phyloP scores from a whole-genome alignment of 2,113 vertebrate species.

The Microtus ochrogaster region DNA sequence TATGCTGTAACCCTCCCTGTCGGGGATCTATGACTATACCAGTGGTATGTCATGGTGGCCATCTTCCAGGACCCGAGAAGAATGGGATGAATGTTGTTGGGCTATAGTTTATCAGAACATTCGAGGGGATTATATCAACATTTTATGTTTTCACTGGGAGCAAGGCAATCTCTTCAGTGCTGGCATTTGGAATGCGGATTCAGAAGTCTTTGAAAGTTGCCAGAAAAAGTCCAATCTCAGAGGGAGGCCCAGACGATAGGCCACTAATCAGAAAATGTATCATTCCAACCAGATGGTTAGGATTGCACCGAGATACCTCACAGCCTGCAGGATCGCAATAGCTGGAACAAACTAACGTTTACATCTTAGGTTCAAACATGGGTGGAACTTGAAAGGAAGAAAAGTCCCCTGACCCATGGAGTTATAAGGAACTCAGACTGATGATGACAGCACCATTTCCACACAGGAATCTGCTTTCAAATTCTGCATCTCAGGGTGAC shows the following conservation, averaged over 20 bases:
- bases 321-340: not conserved
- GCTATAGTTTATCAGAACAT: not conserved
- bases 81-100: not conserved
- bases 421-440: not conserved
- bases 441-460: not conserved
- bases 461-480: not conserved
- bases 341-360: not conserved
- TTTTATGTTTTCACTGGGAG: constrained; percentile 5
- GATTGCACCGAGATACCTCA: not conserved
- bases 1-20: not conserved
- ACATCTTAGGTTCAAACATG: not conserved
- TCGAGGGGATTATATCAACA: not conserved
- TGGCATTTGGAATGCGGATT: constrained; percentile 28
- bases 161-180: not conserved
- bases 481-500: not conserved
- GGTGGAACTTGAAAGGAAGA: not conserved
- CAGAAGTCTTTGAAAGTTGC: constrained; percentile 16
- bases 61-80: not conserved
- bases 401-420: not conserved
- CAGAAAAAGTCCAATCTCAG: not conserved
- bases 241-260: not conserved
- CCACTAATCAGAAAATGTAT: not conserved
- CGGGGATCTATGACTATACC: not conserved
- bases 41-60: not conserved
- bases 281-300: not conserved